Percentiles rank a stretch among this genome's conserved stretches.
phyloP scores from a whole-genome alignment of 2,113 vertebrate genomes.

The Neolamprologus sp. region DNA sequence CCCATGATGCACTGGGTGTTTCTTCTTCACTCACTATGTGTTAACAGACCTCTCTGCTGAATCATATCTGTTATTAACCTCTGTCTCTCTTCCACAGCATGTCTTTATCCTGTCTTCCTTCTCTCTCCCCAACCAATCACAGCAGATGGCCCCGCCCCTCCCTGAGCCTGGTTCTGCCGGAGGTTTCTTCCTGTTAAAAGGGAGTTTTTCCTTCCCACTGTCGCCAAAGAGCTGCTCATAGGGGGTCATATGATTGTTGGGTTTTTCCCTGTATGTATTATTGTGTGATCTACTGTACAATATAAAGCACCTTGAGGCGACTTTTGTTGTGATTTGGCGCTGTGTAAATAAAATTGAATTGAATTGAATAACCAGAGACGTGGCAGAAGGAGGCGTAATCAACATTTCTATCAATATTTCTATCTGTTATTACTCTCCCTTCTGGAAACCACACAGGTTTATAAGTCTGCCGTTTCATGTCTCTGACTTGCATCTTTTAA shows the following conservation, averaged over 20 bases:
- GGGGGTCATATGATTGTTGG: not conserved
- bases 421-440: not conserved
- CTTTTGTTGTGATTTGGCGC: rapidly evolving
- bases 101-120: not conserved
- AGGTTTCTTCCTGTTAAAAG: not conserved
- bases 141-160: not conserved
- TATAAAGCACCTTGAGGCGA: rapidly evolving
- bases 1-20: rapidly evolving
- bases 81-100: not conserved
- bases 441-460: not conserved
- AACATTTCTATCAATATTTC: conserved; percentile 10
- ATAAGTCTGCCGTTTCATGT: not conserved
- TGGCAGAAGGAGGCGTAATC: not conserved
- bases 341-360: rapidly evolving
- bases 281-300: not conserved
- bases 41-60: rapidly evolving
- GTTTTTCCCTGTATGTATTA: rapidly evolving
- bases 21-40: rapidly evolving
- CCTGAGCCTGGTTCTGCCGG: not conserved
- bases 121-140: rapidly evolving
- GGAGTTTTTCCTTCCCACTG: not conserved
- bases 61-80: rapidly evolving
- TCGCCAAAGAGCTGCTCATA: not conserved
- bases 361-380: not conserved
- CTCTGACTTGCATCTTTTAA: not conserved